Base-by-base conservation (phyloP, 1,140 invertebrate species). In the Aphidius ervi region DNA sequence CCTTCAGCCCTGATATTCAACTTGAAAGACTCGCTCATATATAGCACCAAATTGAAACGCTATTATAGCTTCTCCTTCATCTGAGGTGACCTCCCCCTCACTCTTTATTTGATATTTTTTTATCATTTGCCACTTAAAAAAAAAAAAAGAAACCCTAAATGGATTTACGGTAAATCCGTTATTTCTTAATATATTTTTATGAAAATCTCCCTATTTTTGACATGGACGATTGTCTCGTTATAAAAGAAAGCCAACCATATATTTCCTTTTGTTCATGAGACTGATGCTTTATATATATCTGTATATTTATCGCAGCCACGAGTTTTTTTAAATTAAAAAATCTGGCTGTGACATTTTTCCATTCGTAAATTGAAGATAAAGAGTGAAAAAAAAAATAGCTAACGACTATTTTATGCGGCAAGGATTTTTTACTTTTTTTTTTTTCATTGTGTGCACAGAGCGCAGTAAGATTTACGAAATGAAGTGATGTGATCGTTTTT, bases 81-180 rank as follows among this genome's bases (percentile, higher is more conserved):
- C 23, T 31, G 23, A 31, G 23, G 4, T 31, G 23, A 31, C 23
- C 23, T 31, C 23, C 56, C 23, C 23, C 40, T 57, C 23, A 10
- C 40, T 9, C 20, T 45, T 8, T 40, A 9, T 20, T 39, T 47
- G 56, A 37, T 31, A 42, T 56, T 48, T 48, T 57, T 48, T 57
- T 47, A 39, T 16, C 46, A 16, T 31, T 23, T 31, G 1, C 5
- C 40, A 48, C 45, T 48, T 31, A 16, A 57, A 31, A 39, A 42
- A 7, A 48, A 48, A 31, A n/a, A 47, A 40, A 39, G 16, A 16
- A 16, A 16, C 16, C 16, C 42, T 23, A 42, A 42, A 56, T 16
- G 48, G 46, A 57, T 57, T 57, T 40, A 57, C 23, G 48, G 9
- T 57, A 46, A 57, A 47, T 57, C 56, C 56, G 45, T 57, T 41